Evolutionary conservation across 1,140 invertebrate species (phyloP).

Genomic region (Hycleus cichorii): DNA sequence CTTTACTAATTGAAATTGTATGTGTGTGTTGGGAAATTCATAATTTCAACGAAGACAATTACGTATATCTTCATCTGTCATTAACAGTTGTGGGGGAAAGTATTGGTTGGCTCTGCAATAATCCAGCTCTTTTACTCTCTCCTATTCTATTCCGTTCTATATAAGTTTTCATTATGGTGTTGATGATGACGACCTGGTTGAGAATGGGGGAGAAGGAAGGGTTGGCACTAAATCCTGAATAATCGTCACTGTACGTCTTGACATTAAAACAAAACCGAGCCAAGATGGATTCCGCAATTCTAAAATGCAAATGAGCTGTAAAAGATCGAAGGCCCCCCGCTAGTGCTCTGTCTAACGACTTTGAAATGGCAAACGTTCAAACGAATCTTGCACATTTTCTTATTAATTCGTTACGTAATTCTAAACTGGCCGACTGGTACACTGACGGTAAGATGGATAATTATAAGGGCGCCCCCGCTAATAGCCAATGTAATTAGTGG

Average conservation of each 20-base stretch:
- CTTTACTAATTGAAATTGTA: too few species aligned
- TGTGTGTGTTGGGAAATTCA: too few species aligned
- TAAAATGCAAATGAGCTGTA: conserved; percentile 38
- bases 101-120: too few species aligned
- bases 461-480: conserved; percentile 32
- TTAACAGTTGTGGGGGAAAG: too few species aligned
- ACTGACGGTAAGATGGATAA: conserved; percentile 33
- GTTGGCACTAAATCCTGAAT: conserved; percentile 9
- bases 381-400: conserved; percentile 15
- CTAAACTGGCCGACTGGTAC: conserved; percentile 20
- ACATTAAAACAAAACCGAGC: conserved; percentile 24
- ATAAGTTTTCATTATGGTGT: too few species aligned
- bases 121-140: too few species aligned
- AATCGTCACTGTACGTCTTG: conserved; percentile 3
- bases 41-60: too few species aligned
- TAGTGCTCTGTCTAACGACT: conserved; percentile 3
- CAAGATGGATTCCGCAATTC: conserved; percentile 35
- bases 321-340: conserved; percentile 26
- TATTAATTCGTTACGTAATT: conserved; percentile 24
- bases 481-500: conserved; percentile 37
- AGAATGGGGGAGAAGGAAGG: neutral
- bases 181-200: too few species aligned
- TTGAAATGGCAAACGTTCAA: conserved; percentile 25
- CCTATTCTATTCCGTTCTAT: too few species aligned
- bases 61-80: too few species aligned